These are phyloP conservation scores for Pseudochirops corinnae DNA, from an alignment of 2,797 vertebrate genomes.

Conservation along the genomic window DNA sequence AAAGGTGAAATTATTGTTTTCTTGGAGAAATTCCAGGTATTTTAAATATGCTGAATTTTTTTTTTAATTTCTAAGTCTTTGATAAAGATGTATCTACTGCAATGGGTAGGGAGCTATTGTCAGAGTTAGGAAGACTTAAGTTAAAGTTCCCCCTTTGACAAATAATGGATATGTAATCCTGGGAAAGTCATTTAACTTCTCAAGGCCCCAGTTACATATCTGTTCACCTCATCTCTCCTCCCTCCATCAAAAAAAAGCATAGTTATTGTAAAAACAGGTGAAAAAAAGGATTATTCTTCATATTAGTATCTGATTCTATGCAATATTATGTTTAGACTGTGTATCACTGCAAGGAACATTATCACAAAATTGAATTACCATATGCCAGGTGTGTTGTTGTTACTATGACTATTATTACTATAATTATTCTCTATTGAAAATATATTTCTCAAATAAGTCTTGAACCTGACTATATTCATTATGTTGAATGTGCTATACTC, in stretches of 20 bases:
- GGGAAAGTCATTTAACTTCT: neutral
- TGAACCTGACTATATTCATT: neutral
- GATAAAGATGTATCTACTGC: neutral
- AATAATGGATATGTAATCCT: neutral
- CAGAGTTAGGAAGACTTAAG: neutral
- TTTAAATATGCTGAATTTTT: neutral
- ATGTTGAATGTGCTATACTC: neutral
- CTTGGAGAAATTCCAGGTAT: neutral
- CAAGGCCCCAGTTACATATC: neutral
- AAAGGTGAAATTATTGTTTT: neutral
- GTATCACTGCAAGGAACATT: neutral
- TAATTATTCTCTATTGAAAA: neutral
- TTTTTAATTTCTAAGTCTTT: neutral
- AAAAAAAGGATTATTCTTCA: neutral
- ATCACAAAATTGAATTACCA: neutral
- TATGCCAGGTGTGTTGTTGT: neutral
- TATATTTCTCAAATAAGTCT: neutral
- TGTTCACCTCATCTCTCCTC: neutral
- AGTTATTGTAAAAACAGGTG: neutral
- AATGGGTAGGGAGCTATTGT: neutral
- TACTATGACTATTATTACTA: neutral
- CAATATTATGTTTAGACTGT: neutral
- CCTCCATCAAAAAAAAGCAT: neutral
- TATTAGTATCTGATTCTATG: neutral
- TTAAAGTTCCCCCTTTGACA: neutral